Base-by-base conservation (phyloP, 2,113 vertebrate genomes). In the Myrmophylax atrothorax region DNA sequence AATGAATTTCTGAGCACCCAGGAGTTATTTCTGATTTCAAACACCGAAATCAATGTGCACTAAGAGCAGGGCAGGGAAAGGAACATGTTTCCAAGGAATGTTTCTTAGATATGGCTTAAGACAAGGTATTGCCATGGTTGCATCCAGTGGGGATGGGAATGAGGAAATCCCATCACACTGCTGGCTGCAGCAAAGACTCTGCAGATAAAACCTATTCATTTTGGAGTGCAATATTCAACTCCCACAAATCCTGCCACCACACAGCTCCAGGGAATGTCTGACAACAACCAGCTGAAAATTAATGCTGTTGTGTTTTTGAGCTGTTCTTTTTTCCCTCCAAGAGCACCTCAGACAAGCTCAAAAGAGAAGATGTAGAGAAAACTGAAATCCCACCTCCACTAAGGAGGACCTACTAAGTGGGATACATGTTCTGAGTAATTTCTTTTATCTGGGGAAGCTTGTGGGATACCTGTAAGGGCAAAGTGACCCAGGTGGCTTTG, bases 181-280 rank as follows among this genome's bases (percentile, higher is more conserved):
- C 28, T 75, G 78, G 63, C 87, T 74, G 72, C 67, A 73, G 77
- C 33, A 42, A 64, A 73, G 62, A 29, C 58, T 83, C 59, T 88
- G 63, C 33, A 90, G 46, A 67, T n/a, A 69, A 82, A 79, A 49
- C 33, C 9, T 64, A 47, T 40, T 89, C 9, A 63, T 49, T 60
- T 60, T 37, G 7, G 40, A 76, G 23, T 22, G n/a, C 4, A 79
- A 74, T 38, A 14, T 46, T 37, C 0, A 33, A 75, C 53, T 44
- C 29, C 9, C 53, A 52, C 69, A 83, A 69, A 68, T 62, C 31
- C 66, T 62, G 69, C 58, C 46, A 94, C 66, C n/a, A 82, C 25
- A 28, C 8, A 68, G 80, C 60, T 68, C 3, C 5, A 63, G 63
- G 50, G 55, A 89, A 82, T 60, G 92, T 81, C 68, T 66, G 37